phyloP scores from a whole-genome alignment of 2,113 vertebrate genomes.

The Struthidea cinerea region DNA sequence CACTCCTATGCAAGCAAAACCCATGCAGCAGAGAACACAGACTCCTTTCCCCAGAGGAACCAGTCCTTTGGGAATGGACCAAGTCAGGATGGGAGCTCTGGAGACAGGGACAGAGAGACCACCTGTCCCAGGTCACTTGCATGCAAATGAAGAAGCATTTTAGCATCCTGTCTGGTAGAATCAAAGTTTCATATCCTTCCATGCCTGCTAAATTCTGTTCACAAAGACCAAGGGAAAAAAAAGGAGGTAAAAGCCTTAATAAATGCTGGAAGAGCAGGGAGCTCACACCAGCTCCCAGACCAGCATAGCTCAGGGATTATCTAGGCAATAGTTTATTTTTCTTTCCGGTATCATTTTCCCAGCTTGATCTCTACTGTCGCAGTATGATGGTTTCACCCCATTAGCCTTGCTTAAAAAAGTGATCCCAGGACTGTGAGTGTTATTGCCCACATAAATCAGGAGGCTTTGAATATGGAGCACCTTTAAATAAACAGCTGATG shows the following conservation, averaged over 20 bases:
- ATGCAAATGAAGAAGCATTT: constrained; percentile 14
- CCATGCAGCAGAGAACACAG: neutral
- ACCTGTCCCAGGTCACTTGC: neutral
- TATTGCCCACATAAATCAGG: constrained; percentile 83
- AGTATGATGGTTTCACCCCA: constrained; percentile 75
- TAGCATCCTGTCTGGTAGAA: neutral
- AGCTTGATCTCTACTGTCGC: constrained; percentile 66
- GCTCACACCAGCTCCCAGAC: constrained; percentile 16
- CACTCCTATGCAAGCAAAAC: neutral
- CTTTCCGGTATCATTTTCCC: constrained; percentile 68
- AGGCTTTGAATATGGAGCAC: constrained; percentile 74
- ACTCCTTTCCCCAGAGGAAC: neutral
- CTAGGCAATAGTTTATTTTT: constrained; percentile 60
- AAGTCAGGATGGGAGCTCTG: neutral
- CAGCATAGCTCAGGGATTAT: constrained; percentile 34
- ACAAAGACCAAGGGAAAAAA: neutral
- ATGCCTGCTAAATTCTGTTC: constrained; percentile 22
- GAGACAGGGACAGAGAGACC: neutral
- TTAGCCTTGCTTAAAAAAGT: constrained; percentile 78
- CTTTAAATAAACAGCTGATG: constrained; percentile 85
- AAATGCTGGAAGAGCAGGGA: constrained; percentile 35
- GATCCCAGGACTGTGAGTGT: constrained; percentile 63
- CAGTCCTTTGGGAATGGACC: neutral
- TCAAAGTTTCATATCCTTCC: constrained; percentile 36
- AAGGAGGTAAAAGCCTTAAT: constrained; percentile 33